phyloP scores from a whole-genome alignment of 2,888 invertebrate species.

The Agrilus mali region DNA sequence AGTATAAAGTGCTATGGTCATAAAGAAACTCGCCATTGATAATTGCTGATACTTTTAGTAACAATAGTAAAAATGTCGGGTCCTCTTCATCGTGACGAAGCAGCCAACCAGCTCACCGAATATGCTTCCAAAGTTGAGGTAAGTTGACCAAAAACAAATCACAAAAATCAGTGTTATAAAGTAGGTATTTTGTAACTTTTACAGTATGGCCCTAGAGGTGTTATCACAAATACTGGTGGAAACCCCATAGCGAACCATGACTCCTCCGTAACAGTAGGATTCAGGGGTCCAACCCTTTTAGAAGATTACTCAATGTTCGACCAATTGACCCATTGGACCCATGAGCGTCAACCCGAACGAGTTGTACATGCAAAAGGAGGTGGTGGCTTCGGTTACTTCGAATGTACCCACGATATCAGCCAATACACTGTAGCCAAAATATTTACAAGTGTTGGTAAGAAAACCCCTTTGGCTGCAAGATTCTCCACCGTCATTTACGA shows the following conservation, averaged over 20 bases:
- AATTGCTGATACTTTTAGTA: too few species aligned
- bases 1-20: too few species aligned
- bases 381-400: constrained; percentile 75
- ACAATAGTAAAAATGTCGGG: too few species aligned
- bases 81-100: constrained; percentile 15
- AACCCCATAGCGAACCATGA: constrained; percentile 67
- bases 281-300: constrained; percentile 71
- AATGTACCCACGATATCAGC: constrained; percentile 75
- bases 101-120: constrained; percentile 24
- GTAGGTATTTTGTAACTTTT: too few species aligned
- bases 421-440: constrained; percentile 67
- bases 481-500: constrained; percentile 84
- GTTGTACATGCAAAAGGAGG: constrained; percentile 95
- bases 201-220: too few species aligned
- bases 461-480: constrained; percentile 63
- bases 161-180: too few species aligned
- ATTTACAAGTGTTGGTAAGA: constrained; percentile 67
- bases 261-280: constrained; percentile 71
- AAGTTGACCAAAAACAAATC: constrained; percentile 1
- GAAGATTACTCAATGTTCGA: constrained; percentile 74
- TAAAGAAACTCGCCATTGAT: too few species aligned
- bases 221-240: constrained; percentile 69
- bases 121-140: constrained; percentile 23
- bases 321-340: constrained; percentile 69
- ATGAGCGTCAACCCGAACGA: constrained; percentile 90